These are phyloP conservation scores for Enteromius unitaeniatus DNA, from an alignment of 2,797 vertebrate species.

Conservation along the genomic window DNA sequence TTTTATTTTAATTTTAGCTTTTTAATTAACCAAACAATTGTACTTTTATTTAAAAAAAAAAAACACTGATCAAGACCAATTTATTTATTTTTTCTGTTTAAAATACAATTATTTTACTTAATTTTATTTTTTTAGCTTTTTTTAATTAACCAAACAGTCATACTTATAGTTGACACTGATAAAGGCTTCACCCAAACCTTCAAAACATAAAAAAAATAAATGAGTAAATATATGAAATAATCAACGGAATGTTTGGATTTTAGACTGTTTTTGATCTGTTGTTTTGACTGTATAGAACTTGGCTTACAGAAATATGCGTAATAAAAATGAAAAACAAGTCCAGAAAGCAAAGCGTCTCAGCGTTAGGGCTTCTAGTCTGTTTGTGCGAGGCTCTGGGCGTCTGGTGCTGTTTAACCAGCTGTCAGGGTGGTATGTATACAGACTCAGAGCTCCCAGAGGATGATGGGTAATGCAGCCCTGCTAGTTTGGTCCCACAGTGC, in stretches of 20 bases:
- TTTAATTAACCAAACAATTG: too few relatives aligned
- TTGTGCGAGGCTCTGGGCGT: conserved; percentile 60
- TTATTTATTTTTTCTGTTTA: too few relatives aligned
- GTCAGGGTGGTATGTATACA: conserved; percentile 73
- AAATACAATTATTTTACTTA: too few relatives aligned
- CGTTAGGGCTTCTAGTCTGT: conserved; percentile 69
- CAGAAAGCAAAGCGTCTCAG: background rate
- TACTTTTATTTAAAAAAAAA: too few relatives aligned
- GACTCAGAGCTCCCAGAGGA: conserved; percentile 59
- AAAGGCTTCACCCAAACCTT: background rate
- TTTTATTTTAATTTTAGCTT: too few relatives aligned
- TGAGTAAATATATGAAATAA: background rate
- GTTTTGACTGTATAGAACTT: background rate
- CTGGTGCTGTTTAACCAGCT: conserved; percentile 67
- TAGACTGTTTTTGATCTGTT: background rate
- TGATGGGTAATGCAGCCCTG: conserved; percentile 20
- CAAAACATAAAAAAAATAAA: background rate
- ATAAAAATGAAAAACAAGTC: background rate
- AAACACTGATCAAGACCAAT: too few relatives aligned
- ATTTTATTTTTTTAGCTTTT: too few relatives aligned
- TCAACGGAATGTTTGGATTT: background rate
- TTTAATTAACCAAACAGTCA: too few relatives aligned
- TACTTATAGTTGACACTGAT: background rate
- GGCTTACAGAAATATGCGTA: background rate
- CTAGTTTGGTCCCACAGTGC: conserved; percentile 19